Evolutionary conservation across 2,888 invertebrate species (phyloP), one percentile per base, ranked within the genome.

Genomic region (Pterostichus niger): DNA sequence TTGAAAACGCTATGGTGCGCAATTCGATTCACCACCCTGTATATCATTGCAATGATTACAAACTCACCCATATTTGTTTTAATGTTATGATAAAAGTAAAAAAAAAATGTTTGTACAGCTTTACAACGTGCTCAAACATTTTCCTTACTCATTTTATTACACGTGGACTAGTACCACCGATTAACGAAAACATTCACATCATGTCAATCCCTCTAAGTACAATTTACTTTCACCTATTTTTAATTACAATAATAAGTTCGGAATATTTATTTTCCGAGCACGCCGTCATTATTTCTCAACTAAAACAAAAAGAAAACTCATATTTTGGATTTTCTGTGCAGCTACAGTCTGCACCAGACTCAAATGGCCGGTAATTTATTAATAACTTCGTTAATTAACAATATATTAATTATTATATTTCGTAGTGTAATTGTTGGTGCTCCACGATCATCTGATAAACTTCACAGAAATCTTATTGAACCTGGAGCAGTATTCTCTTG

Each of bases 321-420:
- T 83, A 85, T 82, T 85, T 85, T 75, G 85, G 85, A 31, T 85
- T 84, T 77, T 83, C 85, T 0, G 83, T 85, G 33, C 79, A 85
- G 9, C 61, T 85, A 15, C 85, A 85, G 75, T 84, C 24, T 44
- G 44, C 71, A 7, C 0, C 6, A 17, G 44, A 49, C 33, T 6
- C 11, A 31, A 46, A 31, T 52, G 40, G 68, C 33, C 40, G 56
- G 81, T 73, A 81, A 17, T 44, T 35, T n/a, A 3, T 7, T 59
- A 9, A 11, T 6, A 13, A 10, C 11, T 40, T 40, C 0, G 2
- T n/a, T 11, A 6, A n/a, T 24, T n/a, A 56, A n/a, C 10, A 17
- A 15, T 17, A 17, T 24, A n/a, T 56, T 56, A 24, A 17, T 17
- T 17, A 56, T 7, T 17, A 35, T 82, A 80, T n/a, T 40, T 84